Evolutionary conservation across 2,113 vertebrate species (phyloP), one percentile per base, ranked within the genome.

Genomic region (Labeo rohita): DNA sequence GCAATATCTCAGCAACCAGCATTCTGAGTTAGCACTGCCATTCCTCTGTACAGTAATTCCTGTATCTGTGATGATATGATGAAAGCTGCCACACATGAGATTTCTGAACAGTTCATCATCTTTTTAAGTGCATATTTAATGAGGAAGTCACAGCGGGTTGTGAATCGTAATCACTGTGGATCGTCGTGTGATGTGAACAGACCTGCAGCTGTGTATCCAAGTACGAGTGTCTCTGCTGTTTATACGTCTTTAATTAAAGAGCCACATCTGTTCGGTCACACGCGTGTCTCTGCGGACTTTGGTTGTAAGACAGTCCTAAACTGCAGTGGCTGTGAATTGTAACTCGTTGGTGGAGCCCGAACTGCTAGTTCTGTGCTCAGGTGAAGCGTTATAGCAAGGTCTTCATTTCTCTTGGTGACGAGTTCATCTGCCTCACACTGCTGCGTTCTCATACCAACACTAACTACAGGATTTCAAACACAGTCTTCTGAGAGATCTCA

Each of bases 161-260:
- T 6, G 28, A 73, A 45, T 21, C 8, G 9, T 45, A n/a, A 73
- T 73, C 70, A 12, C 18, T 45, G 36, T 63, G 11, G 52, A 61
- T 61, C 59, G 47, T 65, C 21, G 8, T 12, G 2, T 65, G 78
- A 80, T 28, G 56, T 3, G 9, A 63, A 59, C 43, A 80, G 78
- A 80, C 39, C 43, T 7, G 12, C 39, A 65, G 59, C 12, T 12
- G 5, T 28, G 78, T 5, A 47, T 47, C 9, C 15, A 80, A 80
- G 13, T 21, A 79, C 18, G 16, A 43, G 52, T 13, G 15, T 65
- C 43, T 5, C 39, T 28, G 59, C 43, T 63, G 43, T 80, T 65
- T 65, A 10, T n/a, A 39, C 23, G 72, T 80, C 21, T 63, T 63
- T 12, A 21, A 65, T 80, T 80, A 47, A 65, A 80, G n/a, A 80